Base-by-base conservation (phyloP, 2,113 vertebrate species). In the Dissostichus mawsoni region DNA sequence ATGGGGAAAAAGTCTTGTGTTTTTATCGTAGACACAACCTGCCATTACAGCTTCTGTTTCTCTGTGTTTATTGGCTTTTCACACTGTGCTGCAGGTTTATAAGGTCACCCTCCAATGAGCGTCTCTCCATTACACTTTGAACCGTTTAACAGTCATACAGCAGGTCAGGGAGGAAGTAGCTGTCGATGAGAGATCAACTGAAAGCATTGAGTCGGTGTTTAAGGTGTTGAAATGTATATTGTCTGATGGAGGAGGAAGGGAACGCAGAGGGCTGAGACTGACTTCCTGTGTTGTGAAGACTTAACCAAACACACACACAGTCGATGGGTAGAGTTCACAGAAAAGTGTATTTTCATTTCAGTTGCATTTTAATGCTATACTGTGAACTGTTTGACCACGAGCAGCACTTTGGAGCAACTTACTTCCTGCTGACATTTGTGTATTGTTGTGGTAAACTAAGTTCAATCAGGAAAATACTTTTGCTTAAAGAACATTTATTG, bases 221-320 rank as follows among this genome's bases (percentile, higher is more conserved):
- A 69, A 51, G 53, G 74, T 69, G 16, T 55, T 44, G 67, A n/a
- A 72, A 55, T 67, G 72, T 41, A 29, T 70, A 65, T 72, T 67
- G 62, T 80, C 13, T 3, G 58, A 83, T 58, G 3, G 59, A 87
- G 69, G 29, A 71, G 79, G 79, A 82, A 84, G 63, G n/a, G 59
- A 17, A 81, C 80, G 33, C 47, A 61, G 52, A 29, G 53, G 41
- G 55, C 25, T 59, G 56, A 25, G 51, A 0, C 18, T 0, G 18
- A 58, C 41, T 0, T 69, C 0, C 77, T 68, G 0, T 76, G 25
- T 69, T 75, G 36, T 61, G 52, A 77, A 63, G 67, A 69, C 17
- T 20, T 16, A 82, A 64, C 8, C 62, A 69, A 80, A 64, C 55
- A 71, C 59, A 45, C 57, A n/a, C 50, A 72, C 41, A 69, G 64